phyloP scores from a whole-genome alignment of 2,888 invertebrate species.

The Boloria selene region DNA sequence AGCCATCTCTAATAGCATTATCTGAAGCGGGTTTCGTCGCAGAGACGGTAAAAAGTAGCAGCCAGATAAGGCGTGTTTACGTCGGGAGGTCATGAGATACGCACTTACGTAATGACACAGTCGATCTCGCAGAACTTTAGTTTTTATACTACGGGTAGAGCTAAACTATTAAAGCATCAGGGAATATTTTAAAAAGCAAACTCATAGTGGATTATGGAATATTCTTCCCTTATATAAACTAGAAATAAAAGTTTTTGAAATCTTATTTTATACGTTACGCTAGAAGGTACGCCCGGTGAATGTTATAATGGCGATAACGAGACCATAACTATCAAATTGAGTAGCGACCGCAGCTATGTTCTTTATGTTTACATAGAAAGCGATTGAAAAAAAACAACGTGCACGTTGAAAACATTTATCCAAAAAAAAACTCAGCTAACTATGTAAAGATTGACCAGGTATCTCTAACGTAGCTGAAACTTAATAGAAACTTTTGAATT shows the following conservation, averaged over 20 bases:
- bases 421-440: too few relatives aligned
- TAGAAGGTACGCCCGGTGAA: background rate
- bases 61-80: conserved; percentile 28
- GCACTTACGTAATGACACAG: conserved; percentile 27
- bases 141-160: too few relatives aligned
- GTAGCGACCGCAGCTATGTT: background rate
- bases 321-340: conserved; percentile 6
- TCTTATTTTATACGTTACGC: conserved; percentile 9
- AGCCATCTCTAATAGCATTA: conserved; percentile 27
- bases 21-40: conserved; percentile 25
- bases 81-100: conserved; percentile 29
- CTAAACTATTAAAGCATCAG: too few relatives aligned
- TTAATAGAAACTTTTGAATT: too few relatives aligned
- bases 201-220: too few relatives aligned
- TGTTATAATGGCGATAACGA: conserved; percentile 6
- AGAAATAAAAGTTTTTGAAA: background rate
- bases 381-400: too few relatives aligned
- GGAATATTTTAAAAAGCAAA: too few relatives aligned
- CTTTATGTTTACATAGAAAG: too few relatives aligned
- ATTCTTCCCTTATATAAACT: background rate
- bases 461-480: too few relatives aligned
- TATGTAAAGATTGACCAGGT: too few relatives aligned
- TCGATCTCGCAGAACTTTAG: too few relatives aligned
- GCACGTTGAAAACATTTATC: too few relatives aligned
- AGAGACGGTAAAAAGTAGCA: conserved; percentile 33